Percentiles rank a stretch among this genome's conserved stretches.
phyloP scores from a whole-genome alignment of 2,888 invertebrate genomes.

The Scaptomyza parva region DNA sequence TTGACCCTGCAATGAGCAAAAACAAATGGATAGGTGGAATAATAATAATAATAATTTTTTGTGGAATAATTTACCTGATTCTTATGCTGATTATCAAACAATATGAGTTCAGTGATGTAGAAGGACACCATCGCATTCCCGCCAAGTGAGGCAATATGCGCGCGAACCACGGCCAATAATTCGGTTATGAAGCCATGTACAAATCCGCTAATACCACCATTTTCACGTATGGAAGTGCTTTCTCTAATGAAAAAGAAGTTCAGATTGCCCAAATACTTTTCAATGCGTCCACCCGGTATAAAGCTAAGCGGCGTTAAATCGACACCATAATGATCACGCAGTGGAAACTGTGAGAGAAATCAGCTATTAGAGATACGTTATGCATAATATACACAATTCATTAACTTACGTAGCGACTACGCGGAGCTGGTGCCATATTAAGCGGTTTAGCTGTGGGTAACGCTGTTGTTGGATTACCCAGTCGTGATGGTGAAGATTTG shows the following conservation, averaged over 20 bases:
- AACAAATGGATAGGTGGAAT: background rate
- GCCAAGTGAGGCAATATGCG: conserved; percentile 96
- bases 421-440: conserved; percentile 33
- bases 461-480: conserved; percentile 54
- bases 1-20: conserved; percentile 90
- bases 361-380: background rate
- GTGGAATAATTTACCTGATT: conserved; percentile 90
- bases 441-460: conserved; percentile 51
- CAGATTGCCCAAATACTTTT: conserved; percentile 94
- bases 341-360: conserved; percentile 70
- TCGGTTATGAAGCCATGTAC: conserved; percentile 97
- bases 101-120: conserved; percentile 95
- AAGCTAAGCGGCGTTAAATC: conserved; percentile 93
- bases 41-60: background rate
- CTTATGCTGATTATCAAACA: conserved; percentile 97
- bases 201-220: conserved; percentile 96
- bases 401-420: conserved; percentile 67
- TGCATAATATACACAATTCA: background rate
- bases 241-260: conserved; percentile 98
- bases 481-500: conserved; percentile 86
- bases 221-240: conserved; percentile 95
- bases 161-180: conserved; percentile 95
- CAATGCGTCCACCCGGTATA: conserved; percentile 91
- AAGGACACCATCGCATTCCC: conserved; percentile 98
- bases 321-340: conserved; percentile 86